Evolutionary conservation across 2,797 vertebrate genomes (phyloP).

Genomic region (Amphiprion clarkii): DNA sequence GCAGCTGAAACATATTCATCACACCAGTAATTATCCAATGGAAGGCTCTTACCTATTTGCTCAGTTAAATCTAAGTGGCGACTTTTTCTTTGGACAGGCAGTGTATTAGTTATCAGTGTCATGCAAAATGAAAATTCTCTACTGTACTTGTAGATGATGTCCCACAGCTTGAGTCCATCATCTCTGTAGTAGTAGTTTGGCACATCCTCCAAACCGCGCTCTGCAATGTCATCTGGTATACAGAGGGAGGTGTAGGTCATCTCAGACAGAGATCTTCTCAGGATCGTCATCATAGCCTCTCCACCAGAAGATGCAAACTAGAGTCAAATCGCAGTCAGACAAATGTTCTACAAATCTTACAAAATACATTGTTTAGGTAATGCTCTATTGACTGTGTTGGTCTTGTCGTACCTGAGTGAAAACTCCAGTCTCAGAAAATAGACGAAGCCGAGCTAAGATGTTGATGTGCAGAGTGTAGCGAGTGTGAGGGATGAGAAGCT

Average conservation of each 20-base stretch:
- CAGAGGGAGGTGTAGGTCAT: constrained; percentile 78
- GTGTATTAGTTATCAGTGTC: too few species aligned
- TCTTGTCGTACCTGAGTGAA: constrained; percentile 53
- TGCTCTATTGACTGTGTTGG: fast-evolving
- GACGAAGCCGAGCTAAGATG: constrained; percentile 44
- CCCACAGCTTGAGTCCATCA: constrained; percentile 85
- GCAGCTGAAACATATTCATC: too few species aligned
- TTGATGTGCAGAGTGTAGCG: constrained; percentile 81
- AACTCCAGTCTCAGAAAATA: constrained; percentile 61
- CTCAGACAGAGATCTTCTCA: constrained; percentile 56
- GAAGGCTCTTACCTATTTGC: too few species aligned
- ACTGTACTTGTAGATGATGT: constrained; percentile 80
- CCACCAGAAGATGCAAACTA: constrained; percentile 71
- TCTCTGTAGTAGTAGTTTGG: constrained; percentile 87
- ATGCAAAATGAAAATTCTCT: neutral
- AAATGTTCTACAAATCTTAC: neutral
- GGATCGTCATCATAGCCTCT: constrained; percentile 36
- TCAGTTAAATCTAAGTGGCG: too few species aligned
- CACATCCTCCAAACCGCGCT: constrained; percentile 71
- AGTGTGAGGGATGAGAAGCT: constrained; percentile 76
- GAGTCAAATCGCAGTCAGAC: neutral
- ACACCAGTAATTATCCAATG: too few species aligned
- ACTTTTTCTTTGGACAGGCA: too few species aligned
- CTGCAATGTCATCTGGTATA: constrained; percentile 66
- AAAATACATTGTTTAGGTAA: neutral